Conservation (phyloP, 2,113 vertebrate genomes). For the Ramphastos sulfuratus region DNA sequence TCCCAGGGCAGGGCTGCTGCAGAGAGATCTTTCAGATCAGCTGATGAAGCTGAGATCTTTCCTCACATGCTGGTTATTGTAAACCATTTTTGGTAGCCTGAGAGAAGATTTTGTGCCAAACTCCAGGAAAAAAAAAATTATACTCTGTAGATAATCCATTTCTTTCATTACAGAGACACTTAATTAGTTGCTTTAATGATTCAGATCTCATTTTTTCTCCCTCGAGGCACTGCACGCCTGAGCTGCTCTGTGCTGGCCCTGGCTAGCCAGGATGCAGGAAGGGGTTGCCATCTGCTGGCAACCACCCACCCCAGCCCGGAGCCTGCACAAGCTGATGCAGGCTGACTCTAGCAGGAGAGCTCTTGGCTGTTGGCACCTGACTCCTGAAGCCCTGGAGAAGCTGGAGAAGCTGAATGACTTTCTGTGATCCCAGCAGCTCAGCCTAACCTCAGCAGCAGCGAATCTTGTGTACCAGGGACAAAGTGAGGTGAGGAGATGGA, state of each 20-base stretch:
- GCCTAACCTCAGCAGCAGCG: accelerated
- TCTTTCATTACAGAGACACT: not conserved
- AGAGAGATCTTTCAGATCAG: not conserved
- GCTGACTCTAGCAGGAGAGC: not conserved
- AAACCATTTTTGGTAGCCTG: not conserved
- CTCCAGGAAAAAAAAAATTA: not conserved
- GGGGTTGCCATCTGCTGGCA: slow-evolving; percentile 53
- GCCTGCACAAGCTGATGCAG: not conserved
- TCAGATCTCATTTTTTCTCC: not conserved
- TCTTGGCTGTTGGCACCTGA: not conserved
- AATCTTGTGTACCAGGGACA: not conserved
- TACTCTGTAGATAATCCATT: not conserved
- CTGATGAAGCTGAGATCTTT: not conserved
- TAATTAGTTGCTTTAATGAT: too few relatives aligned
- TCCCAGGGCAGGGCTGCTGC: not conserved
- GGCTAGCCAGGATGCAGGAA: not conserved
- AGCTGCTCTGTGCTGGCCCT: not conserved
- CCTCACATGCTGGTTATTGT: accelerated
- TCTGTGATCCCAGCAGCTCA: accelerated
- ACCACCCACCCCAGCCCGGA: not conserved
- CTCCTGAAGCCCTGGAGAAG: not conserved
- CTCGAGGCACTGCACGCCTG: accelerated
- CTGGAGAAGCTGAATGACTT: not conserved
- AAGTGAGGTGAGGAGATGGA: not conserved
- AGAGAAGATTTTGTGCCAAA: not conserved